These are phyloP conservation scores for Cricetomys ansorgei DNA, from an alignment of 2,113 vertebrate species.

Conservation along the genomic window DNA sequence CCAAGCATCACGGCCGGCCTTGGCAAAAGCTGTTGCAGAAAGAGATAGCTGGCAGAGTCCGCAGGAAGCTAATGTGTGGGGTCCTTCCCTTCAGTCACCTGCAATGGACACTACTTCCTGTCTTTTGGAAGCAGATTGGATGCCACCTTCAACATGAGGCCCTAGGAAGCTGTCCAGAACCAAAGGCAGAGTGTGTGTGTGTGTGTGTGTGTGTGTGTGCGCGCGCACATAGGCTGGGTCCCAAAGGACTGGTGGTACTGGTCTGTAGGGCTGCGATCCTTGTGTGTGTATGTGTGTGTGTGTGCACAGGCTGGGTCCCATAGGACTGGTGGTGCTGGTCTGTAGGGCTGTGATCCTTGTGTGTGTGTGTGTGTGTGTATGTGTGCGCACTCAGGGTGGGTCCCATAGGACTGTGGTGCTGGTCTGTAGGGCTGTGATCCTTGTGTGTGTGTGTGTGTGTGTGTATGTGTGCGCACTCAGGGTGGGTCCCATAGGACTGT, in stretches of 20 bases:
- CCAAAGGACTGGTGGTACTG: background rate
- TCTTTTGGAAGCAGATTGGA: background rate
- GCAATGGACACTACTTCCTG: fast-evolving
- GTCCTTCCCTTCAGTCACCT: background rate
- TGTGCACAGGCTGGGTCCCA: background rate
- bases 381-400: too few species aligned
- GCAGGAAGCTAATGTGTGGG: background rate
- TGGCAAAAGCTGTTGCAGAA: background rate
- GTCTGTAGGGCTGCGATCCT: too few species aligned
- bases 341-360: too few species aligned
- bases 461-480: too few species aligned
- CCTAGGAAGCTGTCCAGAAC: background rate
- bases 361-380: too few species aligned
- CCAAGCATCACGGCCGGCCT: background rate
- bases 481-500: too few species aligned
- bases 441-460: too few species aligned
- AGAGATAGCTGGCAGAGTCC: background rate
- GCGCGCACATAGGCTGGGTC: too few species aligned
- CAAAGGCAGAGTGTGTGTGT: background rate
- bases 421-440: too few species aligned
- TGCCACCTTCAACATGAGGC: background rate
- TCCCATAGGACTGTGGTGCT: too few species aligned
- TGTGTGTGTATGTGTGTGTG: background rate
- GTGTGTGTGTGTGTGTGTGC: background rate
- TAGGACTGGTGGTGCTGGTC: background rate